Conservation (phyloP, 1,140 invertebrate genomes). For the Drosophila asahinai region DNA sequence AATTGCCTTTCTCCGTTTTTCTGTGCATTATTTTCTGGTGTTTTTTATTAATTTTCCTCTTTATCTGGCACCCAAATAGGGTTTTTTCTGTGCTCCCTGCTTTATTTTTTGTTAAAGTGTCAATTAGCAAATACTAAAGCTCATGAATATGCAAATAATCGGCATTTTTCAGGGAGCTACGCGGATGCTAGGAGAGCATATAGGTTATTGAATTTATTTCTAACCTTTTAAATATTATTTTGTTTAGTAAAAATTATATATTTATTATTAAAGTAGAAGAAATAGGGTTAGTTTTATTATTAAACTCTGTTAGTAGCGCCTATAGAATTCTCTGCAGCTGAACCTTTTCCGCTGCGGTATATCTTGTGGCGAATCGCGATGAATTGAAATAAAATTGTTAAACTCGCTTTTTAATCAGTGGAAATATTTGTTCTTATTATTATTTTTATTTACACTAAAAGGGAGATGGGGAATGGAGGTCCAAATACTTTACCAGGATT, state of each 20-base stretch:
- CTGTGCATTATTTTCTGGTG: conserved; percentile 27
- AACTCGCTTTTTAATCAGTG: conserved; percentile 62
- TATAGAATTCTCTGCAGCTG: conserved; percentile 11
- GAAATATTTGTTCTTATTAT: conserved; percentile 60
- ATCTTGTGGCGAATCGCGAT: conserved; percentile 20
- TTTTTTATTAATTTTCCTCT: conserved; percentile 69
- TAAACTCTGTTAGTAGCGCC: conserved; percentile 2
- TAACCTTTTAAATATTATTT: neutral
- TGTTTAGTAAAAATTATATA: neutral
- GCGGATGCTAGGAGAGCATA: conserved; percentile 10
- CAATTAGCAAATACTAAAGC: conserved; percentile 82
- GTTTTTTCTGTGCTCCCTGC: conserved; percentile 29
- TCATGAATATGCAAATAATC: conserved; percentile 80
- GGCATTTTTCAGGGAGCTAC: conserved; percentile 36
- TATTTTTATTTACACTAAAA: conserved; percentile 42
- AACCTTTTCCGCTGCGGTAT: conserved; percentile 1
- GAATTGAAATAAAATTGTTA: conserved; percentile 60
- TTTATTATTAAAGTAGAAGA: neutral
- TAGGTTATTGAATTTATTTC: neutral
- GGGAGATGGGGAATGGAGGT: neutral
- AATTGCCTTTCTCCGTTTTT: conserved; percentile 30
- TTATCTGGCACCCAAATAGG: conserved; percentile 52
- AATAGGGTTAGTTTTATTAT: neutral
- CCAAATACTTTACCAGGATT: conserved; percentile 72
- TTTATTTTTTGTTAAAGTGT: conserved; percentile 69